Percentiles rank a stretch among this genome's conserved stretches.
Evolutionary conservation across 2,113 vertebrate species (phyloP).

Genomic region (Narcine bancroftii): DNA sequence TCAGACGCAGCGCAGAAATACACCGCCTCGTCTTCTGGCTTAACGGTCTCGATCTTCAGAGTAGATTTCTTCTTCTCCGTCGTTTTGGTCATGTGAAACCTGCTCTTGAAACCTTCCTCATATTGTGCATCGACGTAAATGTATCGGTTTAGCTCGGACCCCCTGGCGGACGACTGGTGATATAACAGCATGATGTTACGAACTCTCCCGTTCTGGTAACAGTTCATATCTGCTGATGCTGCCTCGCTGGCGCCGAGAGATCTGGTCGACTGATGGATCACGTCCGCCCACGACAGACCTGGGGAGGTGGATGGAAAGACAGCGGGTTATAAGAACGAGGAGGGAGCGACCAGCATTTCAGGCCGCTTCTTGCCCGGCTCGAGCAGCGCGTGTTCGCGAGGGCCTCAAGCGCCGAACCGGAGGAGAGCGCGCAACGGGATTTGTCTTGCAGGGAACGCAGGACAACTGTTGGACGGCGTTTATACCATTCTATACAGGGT

Average conservation of each 20-base stretch:
- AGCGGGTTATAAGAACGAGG: too few species aligned
- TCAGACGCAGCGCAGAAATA: slow-evolving; percentile 27
- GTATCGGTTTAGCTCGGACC: neutral
- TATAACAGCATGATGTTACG: neutral
- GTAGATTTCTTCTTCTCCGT: neutral
- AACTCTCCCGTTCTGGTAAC: neutral
- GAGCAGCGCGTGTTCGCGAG: too few species aligned
- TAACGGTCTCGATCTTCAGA: neutral
- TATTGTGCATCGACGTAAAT: neutral
- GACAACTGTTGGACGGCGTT: too few species aligned
- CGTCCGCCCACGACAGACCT: too few species aligned
- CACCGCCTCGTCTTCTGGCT: neutral
- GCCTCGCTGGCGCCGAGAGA: neutral
- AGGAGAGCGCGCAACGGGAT: too few species aligned
- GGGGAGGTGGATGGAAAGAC: too few species aligned
- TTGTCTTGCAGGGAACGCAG: too few species aligned
- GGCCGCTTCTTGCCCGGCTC: too few species aligned
- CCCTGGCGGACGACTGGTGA: neutral
- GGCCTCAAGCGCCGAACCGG: too few species aligned
- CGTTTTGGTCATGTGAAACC: neutral
- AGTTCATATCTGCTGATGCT: neutral
- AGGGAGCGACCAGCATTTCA: too few species aligned
- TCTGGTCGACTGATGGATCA: neutral
- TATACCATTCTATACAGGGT: too few species aligned
- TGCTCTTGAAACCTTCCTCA: neutral